A percentile compares a stretch with the other conserved stretches of the same genome.
Evolutionary conservation across 2,113 vertebrate species (phyloP).

Genomic region (Cynocephalus volans): DNA sequence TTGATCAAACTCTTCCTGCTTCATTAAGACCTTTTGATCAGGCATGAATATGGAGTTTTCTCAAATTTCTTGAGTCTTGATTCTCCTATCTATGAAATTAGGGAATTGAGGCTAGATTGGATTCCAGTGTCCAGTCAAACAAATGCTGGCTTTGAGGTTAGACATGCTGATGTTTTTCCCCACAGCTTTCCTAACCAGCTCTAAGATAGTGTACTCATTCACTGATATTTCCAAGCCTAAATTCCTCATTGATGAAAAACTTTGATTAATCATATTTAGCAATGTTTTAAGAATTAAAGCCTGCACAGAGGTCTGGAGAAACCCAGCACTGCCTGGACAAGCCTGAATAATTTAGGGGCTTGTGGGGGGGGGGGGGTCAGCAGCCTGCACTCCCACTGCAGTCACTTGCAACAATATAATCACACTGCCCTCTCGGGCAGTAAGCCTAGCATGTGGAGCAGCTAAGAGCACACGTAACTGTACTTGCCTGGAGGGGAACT

Average conservation of each 20-base stretch:
- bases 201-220: background rate
- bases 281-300: background rate
- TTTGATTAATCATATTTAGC: background rate
- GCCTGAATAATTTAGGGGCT: too few species aligned
- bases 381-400: too few species aligned
- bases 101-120: background rate
- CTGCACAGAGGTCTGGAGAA: too few species aligned
- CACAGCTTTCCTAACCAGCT: background rate
- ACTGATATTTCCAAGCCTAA: background rate
- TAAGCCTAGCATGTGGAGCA: too few species aligned
- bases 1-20: conserved; percentile 49
- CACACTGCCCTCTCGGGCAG: too few species aligned
- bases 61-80: conserved; percentile 1
- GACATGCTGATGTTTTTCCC: background rate
- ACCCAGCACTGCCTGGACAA: too few species aligned
- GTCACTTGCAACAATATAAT: too few species aligned
- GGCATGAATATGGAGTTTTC: background rate
- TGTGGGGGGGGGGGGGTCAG: too few species aligned
- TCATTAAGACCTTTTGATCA: conserved; percentile 56
- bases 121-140: background rate
- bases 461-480: too few species aligned
- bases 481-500: too few species aligned
- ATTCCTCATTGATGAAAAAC: background rate
- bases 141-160: background rate
- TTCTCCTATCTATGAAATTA: background rate